These are phyloP conservation scores for Limnephilus lunatus DNA, from an alignment of 2,888 invertebrate genomes.

Conservation along the genomic window DNA sequence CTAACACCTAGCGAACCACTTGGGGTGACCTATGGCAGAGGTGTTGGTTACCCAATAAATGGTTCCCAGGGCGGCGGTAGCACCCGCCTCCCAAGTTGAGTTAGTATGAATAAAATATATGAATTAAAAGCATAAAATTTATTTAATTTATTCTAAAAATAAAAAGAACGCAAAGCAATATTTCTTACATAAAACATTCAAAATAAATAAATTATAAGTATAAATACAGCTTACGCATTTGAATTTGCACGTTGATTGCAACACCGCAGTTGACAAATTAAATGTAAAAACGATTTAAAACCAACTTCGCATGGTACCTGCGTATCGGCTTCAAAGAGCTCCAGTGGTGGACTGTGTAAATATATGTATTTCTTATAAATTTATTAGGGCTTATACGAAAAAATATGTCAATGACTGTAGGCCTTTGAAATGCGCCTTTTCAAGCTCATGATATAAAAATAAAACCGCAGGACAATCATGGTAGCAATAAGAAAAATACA, in stretches of 20 bases:
- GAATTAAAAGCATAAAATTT: too few species aligned
- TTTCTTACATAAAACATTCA: background rate
- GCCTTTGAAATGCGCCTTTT: background rate
- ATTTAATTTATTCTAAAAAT: too few species aligned
- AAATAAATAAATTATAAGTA: background rate
- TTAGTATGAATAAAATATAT: too few species aligned
- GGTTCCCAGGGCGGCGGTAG: too few species aligned
- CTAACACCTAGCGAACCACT: too few species aligned
- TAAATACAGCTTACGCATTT: too few species aligned
- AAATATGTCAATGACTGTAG: too few species aligned
- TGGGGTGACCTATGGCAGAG: too few species aligned
- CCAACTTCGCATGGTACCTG: conserved; percentile 4
- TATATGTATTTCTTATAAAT: background rate
- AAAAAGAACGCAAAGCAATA: background rate
- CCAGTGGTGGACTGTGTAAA: background rate
- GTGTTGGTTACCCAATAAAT: too few species aligned
- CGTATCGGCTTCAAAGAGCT: background rate
- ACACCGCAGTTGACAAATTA: background rate
- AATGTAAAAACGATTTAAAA: background rate
- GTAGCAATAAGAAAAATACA: background rate
- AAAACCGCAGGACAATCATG: background rate
- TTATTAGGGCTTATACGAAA: too few species aligned
- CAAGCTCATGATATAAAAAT: background rate
- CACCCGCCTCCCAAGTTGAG: too few species aligned
- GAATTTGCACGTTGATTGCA: background rate